Evolutionary conservation across 2,888 invertebrate genomes (phyloP).

Genomic region (Fissipunctia ypsillon): DNA sequence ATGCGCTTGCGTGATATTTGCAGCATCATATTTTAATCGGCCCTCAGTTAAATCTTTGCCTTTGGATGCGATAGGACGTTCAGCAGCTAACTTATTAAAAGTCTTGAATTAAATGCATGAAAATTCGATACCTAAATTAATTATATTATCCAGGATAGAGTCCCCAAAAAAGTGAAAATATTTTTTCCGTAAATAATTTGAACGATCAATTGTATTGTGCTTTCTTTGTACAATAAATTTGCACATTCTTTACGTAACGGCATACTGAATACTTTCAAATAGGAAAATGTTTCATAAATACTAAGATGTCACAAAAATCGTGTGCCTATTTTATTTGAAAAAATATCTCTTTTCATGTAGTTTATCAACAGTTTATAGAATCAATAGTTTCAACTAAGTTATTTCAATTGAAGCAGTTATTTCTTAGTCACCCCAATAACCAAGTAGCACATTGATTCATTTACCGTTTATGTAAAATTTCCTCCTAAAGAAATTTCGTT

Average conservation of each 20-base stretch:
- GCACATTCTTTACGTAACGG: conserved; percentile 9
- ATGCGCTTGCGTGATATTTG: conserved; percentile 76
- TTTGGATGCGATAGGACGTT: conserved; percentile 36
- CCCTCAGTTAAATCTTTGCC: conserved; percentile 55
- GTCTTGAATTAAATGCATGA: too few relatives aligned
- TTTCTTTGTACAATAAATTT: neutral
- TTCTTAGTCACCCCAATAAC: neutral
- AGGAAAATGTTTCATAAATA: neutral
- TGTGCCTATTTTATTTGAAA: neutral
- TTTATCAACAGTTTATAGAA: neutral
- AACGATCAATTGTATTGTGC: neutral
- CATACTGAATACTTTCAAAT: conserved; percentile 21
- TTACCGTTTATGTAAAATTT: conserved; percentile 12
- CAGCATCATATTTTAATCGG: conserved; percentile 67
- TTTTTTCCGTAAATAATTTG: neutral
- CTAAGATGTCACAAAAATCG: neutral
- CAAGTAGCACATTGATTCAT: conserved; percentile 13
- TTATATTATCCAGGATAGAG: too few relatives aligned
- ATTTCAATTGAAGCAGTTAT: neutral
- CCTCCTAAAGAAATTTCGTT: conserved; percentile 23
- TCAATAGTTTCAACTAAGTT: neutral
- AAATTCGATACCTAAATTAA: neutral
- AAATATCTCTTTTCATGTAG: neutral
- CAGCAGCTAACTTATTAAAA: conserved; percentile 4
- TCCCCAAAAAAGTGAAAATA: neutral